Percentiles rank a stretch among this genome's conserved stretches.
Evolutionary conservation across 2,113 vertebrate species (phyloP).

Genomic region (Prochilodus magdalenae): DNA sequence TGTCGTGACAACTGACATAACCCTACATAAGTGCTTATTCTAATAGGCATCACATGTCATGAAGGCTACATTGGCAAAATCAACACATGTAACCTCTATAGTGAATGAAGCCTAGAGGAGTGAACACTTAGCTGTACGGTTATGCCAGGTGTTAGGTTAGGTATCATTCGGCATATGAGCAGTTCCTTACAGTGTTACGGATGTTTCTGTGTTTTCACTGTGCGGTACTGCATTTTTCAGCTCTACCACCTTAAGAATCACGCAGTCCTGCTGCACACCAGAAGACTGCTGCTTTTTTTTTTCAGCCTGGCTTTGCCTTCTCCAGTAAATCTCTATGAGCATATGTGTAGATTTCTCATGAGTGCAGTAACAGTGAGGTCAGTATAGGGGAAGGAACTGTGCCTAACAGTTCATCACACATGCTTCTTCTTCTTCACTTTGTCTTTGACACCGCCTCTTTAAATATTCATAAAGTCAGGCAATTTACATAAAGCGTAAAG

Average conservation of each 20-base stretch:
- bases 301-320: no score
- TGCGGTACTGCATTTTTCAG: background rate
- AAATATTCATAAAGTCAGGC: conserved; percentile 75
- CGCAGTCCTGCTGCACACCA: background rate
- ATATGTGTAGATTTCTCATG: background rate
- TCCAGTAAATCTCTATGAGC: conserved; percentile 15
- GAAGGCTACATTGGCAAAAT: no score
- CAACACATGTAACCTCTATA: no score
- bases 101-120: no score
- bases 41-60: no score
- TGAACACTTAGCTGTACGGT: no score
- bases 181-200: no score
- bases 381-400: conserved; percentile 22
- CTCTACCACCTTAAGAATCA: background rate
- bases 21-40: no score
- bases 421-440: conserved; percentile 61
- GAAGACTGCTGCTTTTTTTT: background rate
- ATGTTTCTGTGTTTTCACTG: background rate
- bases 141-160: no score
- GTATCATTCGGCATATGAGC: no score
- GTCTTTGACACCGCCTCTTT: conserved; percentile 78
- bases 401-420: conserved; percentile 11
- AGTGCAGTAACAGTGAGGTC: conserved; percentile 12
- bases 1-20: no score
- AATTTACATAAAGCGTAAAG: conserved; percentile 79